phyloP scores from a whole-genome alignment of 2,797 vertebrate genomes.

The Enteromius anoplus region DNA sequence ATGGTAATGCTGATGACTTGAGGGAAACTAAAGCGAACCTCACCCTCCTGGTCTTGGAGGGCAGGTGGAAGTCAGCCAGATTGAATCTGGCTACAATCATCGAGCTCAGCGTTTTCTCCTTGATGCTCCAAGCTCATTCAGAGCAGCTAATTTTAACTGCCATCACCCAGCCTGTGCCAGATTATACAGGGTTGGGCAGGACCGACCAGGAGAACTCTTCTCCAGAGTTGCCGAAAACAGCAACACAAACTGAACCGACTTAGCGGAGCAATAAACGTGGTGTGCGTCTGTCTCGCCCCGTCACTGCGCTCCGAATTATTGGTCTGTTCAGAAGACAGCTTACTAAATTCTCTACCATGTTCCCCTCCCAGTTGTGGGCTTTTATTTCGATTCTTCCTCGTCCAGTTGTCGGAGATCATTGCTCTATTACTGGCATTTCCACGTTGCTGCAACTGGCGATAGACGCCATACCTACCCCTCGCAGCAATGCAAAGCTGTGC shows the following conservation, averaged over 20 bases:
- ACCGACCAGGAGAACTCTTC: slow-evolving; percentile 26
- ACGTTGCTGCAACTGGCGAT: slow-evolving; percentile 3
- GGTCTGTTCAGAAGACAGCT: slow-evolving; percentile 28
- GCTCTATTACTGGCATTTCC: slow-evolving; percentile 28
- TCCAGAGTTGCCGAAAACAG: slow-evolving; percentile 47
- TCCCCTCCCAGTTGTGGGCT: slow-evolving; percentile 35
- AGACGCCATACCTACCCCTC: neutral
- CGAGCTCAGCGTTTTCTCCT: slow-evolving; percentile 42
- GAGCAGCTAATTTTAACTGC: slow-evolving; percentile 54
- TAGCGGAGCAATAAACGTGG: slow-evolving; percentile 49
- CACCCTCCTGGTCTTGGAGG: slow-evolving; percentile 33
- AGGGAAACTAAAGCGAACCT: slow-evolving; percentile 5
- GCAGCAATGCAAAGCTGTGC: slow-evolving; percentile 12
- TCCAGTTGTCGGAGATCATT: slow-evolving; percentile 18
- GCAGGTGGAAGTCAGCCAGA: slow-evolving; percentile 55
- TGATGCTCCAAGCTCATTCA: slow-evolving; percentile 23
- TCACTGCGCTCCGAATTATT: slow-evolving; percentile 33
- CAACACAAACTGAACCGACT: slow-evolving; percentile 43
- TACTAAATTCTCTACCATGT: slow-evolving; percentile 21
- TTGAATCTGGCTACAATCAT: slow-evolving; percentile 45
- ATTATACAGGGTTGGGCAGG: slow-evolving; percentile 46
- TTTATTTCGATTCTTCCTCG: slow-evolving; percentile 14
- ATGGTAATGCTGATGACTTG: neutral
- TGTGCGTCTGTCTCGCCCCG: slow-evolving; percentile 32
- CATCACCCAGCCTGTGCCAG: slow-evolving; percentile 41